Evolutionary conservation across 2,113 vertebrate genomes (phyloP), one percentile per base, ranked within the genome.

Genomic region (Geococcyx californianus): DNA sequence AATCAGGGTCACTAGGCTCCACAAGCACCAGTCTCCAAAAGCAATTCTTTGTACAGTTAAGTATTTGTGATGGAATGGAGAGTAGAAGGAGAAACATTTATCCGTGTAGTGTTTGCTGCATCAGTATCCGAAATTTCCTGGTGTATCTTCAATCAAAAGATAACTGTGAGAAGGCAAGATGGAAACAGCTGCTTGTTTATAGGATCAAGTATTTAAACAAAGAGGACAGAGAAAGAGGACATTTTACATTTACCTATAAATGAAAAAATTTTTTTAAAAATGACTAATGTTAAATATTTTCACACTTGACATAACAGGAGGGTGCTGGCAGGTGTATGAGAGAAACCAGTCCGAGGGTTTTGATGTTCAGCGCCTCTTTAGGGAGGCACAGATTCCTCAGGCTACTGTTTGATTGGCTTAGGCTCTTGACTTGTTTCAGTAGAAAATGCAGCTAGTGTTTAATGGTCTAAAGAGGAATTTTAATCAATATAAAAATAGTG

Each of bases 11-110:
- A 84, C 31, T 24, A 89, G 62, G 52, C 23, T 94, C 62, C 33
- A 31, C 64, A 58, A 75, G 49, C 19, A 82, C 7, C 78, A 34
- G 31, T 58, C 6, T 1, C 58, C 66, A 92, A 69, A 78, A 51
- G 84, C 45, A 67, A 68, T 66, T 76, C 36, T 94, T 91, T 87
- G 63, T 70, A 85, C 38, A 59, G 74, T 89, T 72, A 89, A 62
- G 31, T 68, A 38, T 94, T 95, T 95, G 58, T 94, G 76, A 89
- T 86, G 79, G 91, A 94, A 83, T 44, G 58, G 56, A 78, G 9
- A 90, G 58, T 47, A 44, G 44, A 72, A 84, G 11, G 16, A 88
- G 60, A 78, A 86, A 16, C 3, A 10, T 82, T 51, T 56, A 54
- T 58, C 17, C 20, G 7, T 11, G 7, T 36, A 19, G 6, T 40